These are phyloP conservation scores for Chironomus riparius DNA, from an alignment of 2,888 invertebrate genomes.

Conservation along the genomic window DNA sequence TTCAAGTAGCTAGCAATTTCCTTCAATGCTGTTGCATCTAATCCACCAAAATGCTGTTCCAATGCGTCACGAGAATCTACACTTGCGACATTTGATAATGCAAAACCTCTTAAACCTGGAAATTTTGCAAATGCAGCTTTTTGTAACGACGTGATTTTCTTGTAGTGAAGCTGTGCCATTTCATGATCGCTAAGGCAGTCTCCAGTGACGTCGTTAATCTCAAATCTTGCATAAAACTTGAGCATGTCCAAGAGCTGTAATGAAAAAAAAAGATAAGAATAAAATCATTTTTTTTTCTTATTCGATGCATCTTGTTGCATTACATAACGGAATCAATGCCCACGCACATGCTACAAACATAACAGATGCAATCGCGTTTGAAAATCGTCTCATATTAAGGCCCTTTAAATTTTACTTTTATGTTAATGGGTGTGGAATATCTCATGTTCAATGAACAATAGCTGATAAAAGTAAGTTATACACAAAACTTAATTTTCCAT, in stretches of 20 bases:
- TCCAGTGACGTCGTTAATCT: slow-evolving; percentile 94
- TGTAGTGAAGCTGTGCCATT: slow-evolving; percentile 89
- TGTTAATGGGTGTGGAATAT: too few relatives aligned
- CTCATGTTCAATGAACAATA: too few relatives aligned
- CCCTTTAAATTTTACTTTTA: too few relatives aligned
- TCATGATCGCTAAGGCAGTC: slow-evolving; percentile 89
- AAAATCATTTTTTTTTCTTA: too few relatives aligned
- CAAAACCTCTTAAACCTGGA: slow-evolving; percentile 74
- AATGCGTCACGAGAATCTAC: slow-evolving; percentile 84
- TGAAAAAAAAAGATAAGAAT: slow-evolving; percentile 34
- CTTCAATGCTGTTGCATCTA: slow-evolving; percentile 66
- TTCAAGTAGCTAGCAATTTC: slow-evolving; percentile 80
- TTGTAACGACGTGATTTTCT: slow-evolving; percentile 81
- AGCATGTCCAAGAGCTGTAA: slow-evolving; percentile 82
- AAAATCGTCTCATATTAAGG: too few relatives aligned
- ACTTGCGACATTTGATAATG: slow-evolving; percentile 86
- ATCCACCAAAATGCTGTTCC: slow-evolving; percentile 69
- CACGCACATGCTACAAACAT: background rate
- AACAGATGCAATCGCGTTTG: too few relatives aligned
- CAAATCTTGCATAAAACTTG: slow-evolving; percentile 93
- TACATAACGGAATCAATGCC: background rate
- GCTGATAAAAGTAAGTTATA: too few relatives aligned
- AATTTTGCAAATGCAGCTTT: slow-evolving; percentile 90
- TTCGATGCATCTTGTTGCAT: background rate
- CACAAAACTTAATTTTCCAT: too few relatives aligned